These are phyloP conservation scores for Sarcophaga peregrina DNA, from an alignment of 1,140 invertebrate genomes.

Conservation along the genomic window DNA sequence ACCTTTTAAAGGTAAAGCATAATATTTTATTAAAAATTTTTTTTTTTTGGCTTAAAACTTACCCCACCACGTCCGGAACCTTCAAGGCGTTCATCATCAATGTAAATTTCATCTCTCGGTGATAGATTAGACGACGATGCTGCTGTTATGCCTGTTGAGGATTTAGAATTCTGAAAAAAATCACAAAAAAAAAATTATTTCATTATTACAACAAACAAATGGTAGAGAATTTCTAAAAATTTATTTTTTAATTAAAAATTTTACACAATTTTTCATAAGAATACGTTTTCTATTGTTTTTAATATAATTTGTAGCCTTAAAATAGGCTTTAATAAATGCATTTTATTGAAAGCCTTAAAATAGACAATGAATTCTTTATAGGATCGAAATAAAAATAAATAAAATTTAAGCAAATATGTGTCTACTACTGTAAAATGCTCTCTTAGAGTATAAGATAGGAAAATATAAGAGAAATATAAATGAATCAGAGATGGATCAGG, in stretches of 20 bases:
- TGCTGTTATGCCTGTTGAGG: conserved; percentile 47
- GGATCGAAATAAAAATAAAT: too few species aligned
- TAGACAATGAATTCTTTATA: too few species aligned
- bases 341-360: neutral
- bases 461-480: too few species aligned
- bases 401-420: too few species aligned
- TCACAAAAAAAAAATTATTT: conserved; percentile 14
- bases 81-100: conserved; percentile 68
- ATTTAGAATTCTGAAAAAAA: conserved; percentile 61
- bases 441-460: too few species aligned
- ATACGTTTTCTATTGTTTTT: neutral
- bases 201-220: neutral
- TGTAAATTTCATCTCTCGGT: conserved; percentile 66
- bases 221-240: too few species aligned
- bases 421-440: too few species aligned
- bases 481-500: too few species aligned
- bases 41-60: conserved; percentile 44
- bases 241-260: neutral
- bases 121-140: conserved; percentile 44
- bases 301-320: neutral
- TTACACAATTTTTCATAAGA: neutral
- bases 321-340: neutral
- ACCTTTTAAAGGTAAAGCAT: neutral
- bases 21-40: neutral
- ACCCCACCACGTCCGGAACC: conserved; percentile 69